Conservation (phyloP, 2,113 vertebrate genomes). For the Glaucidium brasilianum region DNA sequence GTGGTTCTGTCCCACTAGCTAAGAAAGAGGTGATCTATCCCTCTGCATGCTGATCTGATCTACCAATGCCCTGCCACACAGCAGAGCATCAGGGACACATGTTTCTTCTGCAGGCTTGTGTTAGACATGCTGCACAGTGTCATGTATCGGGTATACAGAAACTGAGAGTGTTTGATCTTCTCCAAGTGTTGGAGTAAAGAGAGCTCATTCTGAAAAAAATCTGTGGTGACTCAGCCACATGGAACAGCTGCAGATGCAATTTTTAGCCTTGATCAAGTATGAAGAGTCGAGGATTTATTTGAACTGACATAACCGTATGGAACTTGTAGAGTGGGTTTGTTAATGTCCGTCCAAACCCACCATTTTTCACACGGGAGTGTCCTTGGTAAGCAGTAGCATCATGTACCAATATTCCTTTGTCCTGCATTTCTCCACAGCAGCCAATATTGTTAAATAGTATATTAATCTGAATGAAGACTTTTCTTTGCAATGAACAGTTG, state of each 20-base stretch:
- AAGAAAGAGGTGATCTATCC: not conserved
- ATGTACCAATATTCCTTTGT: not conserved
- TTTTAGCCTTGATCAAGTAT: conserved; percentile 12
- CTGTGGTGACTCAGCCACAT: not conserved
- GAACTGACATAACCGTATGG: not conserved
- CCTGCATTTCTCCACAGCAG: not conserved
- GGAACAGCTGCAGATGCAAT: conserved; percentile 33
- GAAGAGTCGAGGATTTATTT: not conserved
- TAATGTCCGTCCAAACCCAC: not conserved
- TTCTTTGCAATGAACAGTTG: not conserved
- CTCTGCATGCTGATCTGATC: not conserved
- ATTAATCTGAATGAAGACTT: not conserved
- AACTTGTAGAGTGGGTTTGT: not conserved
- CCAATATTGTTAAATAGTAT: not conserved
- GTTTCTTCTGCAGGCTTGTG: not conserved
- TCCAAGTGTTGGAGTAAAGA: not conserved
- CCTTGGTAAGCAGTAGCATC: not conserved
- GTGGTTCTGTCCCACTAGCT: not conserved
- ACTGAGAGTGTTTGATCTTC: not conserved
- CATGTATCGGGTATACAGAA: not conserved
- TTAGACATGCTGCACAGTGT: not conserved
- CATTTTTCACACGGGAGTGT: not conserved
- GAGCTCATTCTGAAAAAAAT: conserved; percentile 9
- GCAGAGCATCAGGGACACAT: not conserved
- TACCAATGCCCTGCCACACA: not conserved